A percentile compares a stretch with the other conserved stretches of the same genome.
These are phyloP conservation scores for Micronycteris hirsuta DNA, from an alignment of 2,113 vertebrate species.

Conservation along the genomic window DNA sequence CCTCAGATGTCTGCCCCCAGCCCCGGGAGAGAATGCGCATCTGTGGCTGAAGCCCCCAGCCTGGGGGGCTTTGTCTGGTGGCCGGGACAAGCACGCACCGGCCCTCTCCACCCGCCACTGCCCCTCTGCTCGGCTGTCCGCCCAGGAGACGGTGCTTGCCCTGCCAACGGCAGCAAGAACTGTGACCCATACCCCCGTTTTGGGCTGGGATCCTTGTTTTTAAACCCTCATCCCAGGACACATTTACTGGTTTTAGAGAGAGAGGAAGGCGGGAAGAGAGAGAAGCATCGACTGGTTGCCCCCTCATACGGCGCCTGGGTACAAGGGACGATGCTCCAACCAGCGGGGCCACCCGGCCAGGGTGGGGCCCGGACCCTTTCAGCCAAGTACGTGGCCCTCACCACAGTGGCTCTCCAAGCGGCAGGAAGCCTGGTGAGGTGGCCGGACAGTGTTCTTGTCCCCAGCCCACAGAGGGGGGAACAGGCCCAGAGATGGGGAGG, in stretches of 20 bases:
- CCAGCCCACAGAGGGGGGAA: too few relatives aligned
- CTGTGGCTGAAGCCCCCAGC: too few relatives aligned
- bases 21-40: accelerated
- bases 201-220: background rate
- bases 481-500: background rate
- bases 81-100: background rate
- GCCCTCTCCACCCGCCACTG: accelerated
- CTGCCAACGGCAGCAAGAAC: background rate
- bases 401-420: background rate
- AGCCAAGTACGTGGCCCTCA: background rate
- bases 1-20: background rate
- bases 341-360: background rate
- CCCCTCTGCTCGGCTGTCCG: background rate
- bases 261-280: background rate
- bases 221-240: background rate
- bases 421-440: accelerated
- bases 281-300: background rate
- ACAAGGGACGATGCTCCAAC: background rate
- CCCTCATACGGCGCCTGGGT: background rate
- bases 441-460: background rate
- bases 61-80: accelerated
- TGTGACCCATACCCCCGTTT: accelerated
- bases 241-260: background rate
- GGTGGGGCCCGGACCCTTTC: background rate
- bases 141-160: background rate